Percentiles rank a stretch among this genome's conserved stretches.
Conservation (phyloP, 2,888 invertebrate species). For the Patella pellucida region DNA sequence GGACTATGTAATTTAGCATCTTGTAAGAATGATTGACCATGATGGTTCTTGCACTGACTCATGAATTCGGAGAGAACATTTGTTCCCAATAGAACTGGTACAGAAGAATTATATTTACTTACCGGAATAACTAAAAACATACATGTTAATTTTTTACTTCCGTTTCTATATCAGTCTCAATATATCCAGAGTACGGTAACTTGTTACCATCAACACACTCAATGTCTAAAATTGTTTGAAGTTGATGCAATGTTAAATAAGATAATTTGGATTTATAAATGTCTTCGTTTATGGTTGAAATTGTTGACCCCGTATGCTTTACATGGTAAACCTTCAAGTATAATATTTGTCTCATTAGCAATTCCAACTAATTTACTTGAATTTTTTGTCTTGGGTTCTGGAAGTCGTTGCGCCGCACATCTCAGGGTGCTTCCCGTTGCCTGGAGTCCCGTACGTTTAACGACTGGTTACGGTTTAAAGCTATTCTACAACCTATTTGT, state of each 20-base stretch:
- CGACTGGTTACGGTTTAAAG: too few species aligned
- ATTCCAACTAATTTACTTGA: too few species aligned
- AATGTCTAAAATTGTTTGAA: not conserved
- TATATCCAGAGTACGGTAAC: constrained; percentile 15
- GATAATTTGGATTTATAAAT: not conserved
- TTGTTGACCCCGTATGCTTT: too few species aligned
- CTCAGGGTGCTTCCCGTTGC: not conserved
- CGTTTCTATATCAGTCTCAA: not conserved
- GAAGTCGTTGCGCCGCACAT: not conserved
- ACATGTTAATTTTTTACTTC: not conserved
- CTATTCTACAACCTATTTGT: too few species aligned
- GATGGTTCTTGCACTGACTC: too few species aligned
- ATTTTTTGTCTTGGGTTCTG: too few species aligned
- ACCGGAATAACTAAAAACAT: constrained; percentile 13
- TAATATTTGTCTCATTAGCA: too few species aligned
- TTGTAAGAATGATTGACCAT: not conserved
- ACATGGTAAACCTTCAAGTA: too few species aligned
- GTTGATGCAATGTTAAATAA: not conserved
- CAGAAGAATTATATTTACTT: not conserved
- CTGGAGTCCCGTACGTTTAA: not conserved
- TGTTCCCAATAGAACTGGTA: constrained; percentile 15
- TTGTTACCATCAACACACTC: constrained; percentile 15
- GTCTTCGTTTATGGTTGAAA: not conserved
- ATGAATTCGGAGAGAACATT: not conserved
- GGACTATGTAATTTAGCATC: not conserved